Percentiles rank a stretch among this genome's conserved stretches.
phyloP scores from a whole-genome alignment of 2,888 invertebrate species.

The Eupithecia abbreviata region DNA sequence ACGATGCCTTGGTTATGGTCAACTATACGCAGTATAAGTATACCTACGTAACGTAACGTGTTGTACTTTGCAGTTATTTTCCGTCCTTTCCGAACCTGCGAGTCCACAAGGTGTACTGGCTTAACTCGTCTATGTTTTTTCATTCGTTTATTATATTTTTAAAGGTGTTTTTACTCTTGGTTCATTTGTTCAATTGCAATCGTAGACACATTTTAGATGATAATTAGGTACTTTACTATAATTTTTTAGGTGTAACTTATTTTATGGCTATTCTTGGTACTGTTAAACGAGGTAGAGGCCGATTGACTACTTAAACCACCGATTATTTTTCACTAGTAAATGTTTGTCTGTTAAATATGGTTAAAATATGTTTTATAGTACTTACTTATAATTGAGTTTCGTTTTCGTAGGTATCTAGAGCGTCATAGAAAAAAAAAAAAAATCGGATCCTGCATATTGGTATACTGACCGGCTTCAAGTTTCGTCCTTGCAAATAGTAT shows the following conservation, averaged over 20 bases:
- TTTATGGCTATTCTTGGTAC: background rate
- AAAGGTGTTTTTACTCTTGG: background rate
- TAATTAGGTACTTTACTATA: no score
- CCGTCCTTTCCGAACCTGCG: background rate
- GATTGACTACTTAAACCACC: no score
- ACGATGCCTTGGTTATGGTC: constrained; percentile 4
- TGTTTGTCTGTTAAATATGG: no score
- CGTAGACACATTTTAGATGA: background rate
- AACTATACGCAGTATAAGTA: background rate
- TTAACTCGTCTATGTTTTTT: background rate
- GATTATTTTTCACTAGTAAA: no score
- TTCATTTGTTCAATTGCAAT: background rate
- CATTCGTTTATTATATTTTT: background rate
- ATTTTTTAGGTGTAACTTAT: no score
- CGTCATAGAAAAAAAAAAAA: no score
- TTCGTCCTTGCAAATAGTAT: constrained; percentile 90
- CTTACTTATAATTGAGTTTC: no score
- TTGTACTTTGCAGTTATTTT: constrained; percentile 6
- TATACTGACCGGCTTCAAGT: constrained; percentile 50
- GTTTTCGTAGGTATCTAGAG: no score
- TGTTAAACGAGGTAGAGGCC: background rate
- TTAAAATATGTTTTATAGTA: no score
- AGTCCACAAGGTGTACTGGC: no score
- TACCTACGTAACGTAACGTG: background rate
- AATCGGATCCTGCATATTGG: no score